These are phyloP conservation scores for Timandra comae DNA, from an alignment of 2,888 invertebrate genomes.

Conservation along the genomic window DNA sequence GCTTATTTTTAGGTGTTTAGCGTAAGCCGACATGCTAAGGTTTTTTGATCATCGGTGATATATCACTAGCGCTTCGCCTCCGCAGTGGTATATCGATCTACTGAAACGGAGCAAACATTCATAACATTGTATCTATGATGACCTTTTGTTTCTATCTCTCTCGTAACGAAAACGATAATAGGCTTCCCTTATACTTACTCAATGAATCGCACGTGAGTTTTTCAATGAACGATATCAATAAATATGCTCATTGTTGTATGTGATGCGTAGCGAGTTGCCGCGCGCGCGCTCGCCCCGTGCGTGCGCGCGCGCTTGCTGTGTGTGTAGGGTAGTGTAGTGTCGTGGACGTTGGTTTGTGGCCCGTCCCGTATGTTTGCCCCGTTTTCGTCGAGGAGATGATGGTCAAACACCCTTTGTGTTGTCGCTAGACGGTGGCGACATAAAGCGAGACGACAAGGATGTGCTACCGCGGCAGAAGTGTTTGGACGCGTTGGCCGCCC, in stretches of 20 bases:
- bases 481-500: slow-evolving; percentile 99
- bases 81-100: slow-evolving; percentile 62
- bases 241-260: too few relatives aligned
- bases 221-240: too few relatives aligned
- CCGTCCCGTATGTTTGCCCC: slow-evolving; percentile 72
- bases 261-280: too few relatives aligned
- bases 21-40: slow-evolving; percentile 71
- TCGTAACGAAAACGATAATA: neutral
- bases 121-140: too few relatives aligned
- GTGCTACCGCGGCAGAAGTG: slow-evolving; percentile 99
- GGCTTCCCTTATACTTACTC: neutral
- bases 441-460: slow-evolving; percentile 89
- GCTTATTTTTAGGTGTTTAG: slow-evolving; percentile 75
- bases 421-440: slow-evolving; percentile 78
- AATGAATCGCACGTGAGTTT: neutral
- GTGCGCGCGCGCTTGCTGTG: neutral
- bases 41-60: slow-evolving; percentile 80
- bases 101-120: slow-evolving; percentile 74
- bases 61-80: slow-evolving; percentile 53
- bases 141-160: neutral
- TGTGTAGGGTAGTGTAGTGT: neutral
- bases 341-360: slow-evolving; percentile 21
- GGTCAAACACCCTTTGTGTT: slow-evolving; percentile 87
- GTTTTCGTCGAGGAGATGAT: slow-evolving; percentile 73
- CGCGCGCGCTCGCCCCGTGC: too few relatives aligned